Conservation (phyloP, 1,140 invertebrate species). For the Brachionus asplanchnoidis region DNA sequence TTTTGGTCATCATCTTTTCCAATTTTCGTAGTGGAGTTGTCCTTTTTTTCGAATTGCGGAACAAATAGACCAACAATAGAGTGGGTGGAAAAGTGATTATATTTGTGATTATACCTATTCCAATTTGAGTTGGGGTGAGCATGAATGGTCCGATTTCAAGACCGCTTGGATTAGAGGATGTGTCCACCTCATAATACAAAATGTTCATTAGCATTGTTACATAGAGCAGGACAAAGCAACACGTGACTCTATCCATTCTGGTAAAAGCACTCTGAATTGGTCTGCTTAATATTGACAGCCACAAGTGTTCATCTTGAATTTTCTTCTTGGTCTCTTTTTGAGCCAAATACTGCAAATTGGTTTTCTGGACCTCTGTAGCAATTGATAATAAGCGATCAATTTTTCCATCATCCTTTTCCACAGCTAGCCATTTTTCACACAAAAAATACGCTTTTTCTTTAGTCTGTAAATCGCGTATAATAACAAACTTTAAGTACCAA, state of each 20-base stretch:
- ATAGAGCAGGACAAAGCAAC: constrained; percentile 33
- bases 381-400: constrained; percentile 52
- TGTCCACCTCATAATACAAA: constrained; percentile 27
- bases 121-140: constrained; percentile 55
- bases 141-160: constrained; percentile 57
- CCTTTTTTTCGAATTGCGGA: constrained; percentile 53
- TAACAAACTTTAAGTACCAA: constrained; percentile 60
- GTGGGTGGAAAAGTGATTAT: constrained; percentile 60
- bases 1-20: constrained; percentile 52
- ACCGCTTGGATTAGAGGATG: constrained; percentile 45
- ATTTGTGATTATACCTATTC: constrained; percentile 52
- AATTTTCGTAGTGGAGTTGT: constrained; percentile 48
- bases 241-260: constrained; percentile 36
- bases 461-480: constrained; percentile 61
- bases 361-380: constrained; percentile 17
- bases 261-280: constrained; percentile 10
- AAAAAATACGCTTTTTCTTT: constrained; percentile 58
- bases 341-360: not conserved
- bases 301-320: constrained; percentile 29
- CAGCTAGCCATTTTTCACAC: constrained; percentile 56
- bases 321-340: constrained; percentile 7
- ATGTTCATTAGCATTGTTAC: constrained; percentile 42
- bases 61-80: constrained; percentile 59
- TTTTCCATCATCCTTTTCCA: constrained; percentile 55
- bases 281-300: not conserved